Conservation (phyloP, 2,888 invertebrate genomes). For the Operophtera brumata region DNA sequence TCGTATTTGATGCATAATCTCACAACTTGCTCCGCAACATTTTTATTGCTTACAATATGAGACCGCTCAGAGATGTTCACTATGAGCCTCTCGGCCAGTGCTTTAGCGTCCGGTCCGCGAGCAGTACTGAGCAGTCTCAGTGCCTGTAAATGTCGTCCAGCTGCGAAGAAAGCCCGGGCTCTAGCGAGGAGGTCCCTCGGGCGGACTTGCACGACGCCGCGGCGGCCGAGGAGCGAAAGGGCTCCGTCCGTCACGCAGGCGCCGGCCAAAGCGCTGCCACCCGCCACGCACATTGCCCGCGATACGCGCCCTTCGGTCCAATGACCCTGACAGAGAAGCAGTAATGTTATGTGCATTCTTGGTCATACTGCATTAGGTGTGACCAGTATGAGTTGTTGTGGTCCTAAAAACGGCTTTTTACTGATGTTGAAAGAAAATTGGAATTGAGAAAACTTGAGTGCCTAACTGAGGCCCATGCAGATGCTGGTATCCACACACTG, state of each 20-base stretch:
- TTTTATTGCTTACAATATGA: conserved; percentile 57
- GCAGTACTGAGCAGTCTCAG: conserved; percentile 59
- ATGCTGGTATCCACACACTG: too few relatives aligned
- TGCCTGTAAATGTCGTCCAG: conserved; percentile 80
- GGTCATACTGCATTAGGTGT: too few relatives aligned
- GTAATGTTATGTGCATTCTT: not conserved
- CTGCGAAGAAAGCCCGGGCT: conserved; percentile 77
- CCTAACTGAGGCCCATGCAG: too few relatives aligned
- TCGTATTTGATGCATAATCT: conserved; percentile 64
- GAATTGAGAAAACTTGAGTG: too few relatives aligned
- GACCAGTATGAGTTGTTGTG: too few relatives aligned
- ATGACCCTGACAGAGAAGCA: conserved; percentile 88
- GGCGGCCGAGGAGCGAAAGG: conserved; percentile 80
- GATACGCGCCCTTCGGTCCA: conserved; percentile 97
- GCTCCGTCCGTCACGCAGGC: conserved; percentile 75
- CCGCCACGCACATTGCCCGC: conserved; percentile 81
- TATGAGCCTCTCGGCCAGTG: conserved; percentile 53
- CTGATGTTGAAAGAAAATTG: too few relatives aligned
- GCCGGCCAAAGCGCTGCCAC: conserved; percentile 77
- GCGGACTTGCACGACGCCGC: conserved; percentile 84
- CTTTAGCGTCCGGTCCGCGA: conserved; percentile 52
- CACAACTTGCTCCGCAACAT: conserved; percentile 62
- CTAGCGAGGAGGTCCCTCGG: conserved; percentile 81
- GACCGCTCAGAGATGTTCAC: conserved; percentile 58
- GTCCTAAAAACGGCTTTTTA: too few relatives aligned